Base-by-base conservation (phyloP, 2,888 invertebrate genomes). In the Ornithoptera priamus region DNA sequence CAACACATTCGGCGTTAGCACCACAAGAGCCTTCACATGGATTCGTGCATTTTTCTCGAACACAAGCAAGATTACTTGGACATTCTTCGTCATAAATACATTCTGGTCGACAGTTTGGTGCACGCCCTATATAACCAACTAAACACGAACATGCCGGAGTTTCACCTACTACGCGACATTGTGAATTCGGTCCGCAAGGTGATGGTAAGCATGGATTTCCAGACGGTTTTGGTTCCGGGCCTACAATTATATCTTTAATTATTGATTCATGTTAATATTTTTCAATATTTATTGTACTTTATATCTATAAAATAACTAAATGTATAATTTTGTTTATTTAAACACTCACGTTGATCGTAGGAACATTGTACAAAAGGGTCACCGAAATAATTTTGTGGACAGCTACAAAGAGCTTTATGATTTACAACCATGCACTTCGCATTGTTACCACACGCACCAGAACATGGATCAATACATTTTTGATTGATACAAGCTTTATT, bases 11-110 rank as follows among this genome's bases (percentile, higher is more conserved):
- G 8, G 97, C 95, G 78, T 95, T 95, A 62, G 94, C 89, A 30
- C 97, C 97, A 83, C 97, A 97, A 65, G 97, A 96, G 50, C 97
- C 97, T 71, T 95, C 95, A 80, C 98, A 98, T 70, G 97, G 97
- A 86, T 96, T 96, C 77, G 93, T 92, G 84, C 97, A 98, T 82
- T 94, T 95, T 86, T 97, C 96, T 78, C 96, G 95, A 74, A 96
- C 94, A 85, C 97, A 98, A 67, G 97, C 97, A 76, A 96, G 90
- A 85, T 97, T 96, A 80, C 96, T 95, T 18, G 96, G 94, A 83
- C 98, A 98, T 89, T 97, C 97, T 76, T 96, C 95, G 78, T 97
- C 96, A 77, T 96, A 96, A 60, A 95, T 94, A 88, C 97, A 97
- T 93, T 97, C 97, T 36, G 97, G 97, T 62, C 97, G 94, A 82